Evolutionary conservation across 2,113 vertebrate species (phyloP).

Genomic region (Phainopepla nitens): DNA sequence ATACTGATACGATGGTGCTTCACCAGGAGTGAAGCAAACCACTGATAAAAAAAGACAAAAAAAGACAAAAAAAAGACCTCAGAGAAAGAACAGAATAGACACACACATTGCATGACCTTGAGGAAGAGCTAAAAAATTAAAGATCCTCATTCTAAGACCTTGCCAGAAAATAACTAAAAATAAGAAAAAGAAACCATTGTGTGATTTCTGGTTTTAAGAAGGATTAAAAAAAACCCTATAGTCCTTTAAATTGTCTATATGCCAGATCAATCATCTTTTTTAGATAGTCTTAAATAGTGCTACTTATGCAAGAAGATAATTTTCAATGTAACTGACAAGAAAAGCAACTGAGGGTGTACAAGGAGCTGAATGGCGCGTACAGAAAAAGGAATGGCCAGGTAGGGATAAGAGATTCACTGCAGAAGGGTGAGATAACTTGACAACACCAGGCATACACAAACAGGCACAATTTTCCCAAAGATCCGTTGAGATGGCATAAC

Average conservation of each 20-base stretch:
- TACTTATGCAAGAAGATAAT: background rate
- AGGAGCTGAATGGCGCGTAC: background rate
- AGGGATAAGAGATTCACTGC: background rate
- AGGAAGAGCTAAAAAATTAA: background rate
- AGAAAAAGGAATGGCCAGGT: background rate
- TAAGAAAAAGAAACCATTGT: background rate
- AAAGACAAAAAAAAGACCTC: background rate
- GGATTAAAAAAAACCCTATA: background rate
- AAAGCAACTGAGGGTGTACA: background rate
- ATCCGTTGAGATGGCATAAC: background rate
- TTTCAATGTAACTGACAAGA: background rate
- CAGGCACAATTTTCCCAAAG: background rate
- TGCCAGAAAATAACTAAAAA: background rate
- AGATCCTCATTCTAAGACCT: background rate
- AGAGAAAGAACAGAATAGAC: background rate
- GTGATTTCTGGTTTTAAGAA: background rate
- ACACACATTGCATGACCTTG: background rate
- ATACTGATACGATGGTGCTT: background rate
- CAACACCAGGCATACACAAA: background rate
- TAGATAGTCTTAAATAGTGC: background rate
- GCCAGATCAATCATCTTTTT: background rate
- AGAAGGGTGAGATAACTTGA: background rate
- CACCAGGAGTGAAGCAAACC: background rate
- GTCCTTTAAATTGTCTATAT: background rate
- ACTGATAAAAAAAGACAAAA: background rate